A percentile compares a stretch with the other conserved stretches of the same genome.
Evolutionary conservation across 2,888 invertebrate genomes (phyloP).

Genomic region (Athalia rosae): DNA sequence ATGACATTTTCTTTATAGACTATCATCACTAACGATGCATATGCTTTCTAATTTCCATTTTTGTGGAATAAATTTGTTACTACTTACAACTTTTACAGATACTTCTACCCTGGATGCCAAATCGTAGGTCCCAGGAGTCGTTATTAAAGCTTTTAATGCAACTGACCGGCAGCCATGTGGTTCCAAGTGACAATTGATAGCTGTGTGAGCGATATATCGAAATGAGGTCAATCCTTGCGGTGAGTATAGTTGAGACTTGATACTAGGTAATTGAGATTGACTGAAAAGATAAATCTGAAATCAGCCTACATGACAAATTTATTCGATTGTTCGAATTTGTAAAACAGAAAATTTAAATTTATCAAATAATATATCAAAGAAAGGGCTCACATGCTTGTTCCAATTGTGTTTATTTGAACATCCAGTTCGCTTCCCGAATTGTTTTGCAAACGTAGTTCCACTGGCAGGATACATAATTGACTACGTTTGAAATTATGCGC

Average conservation of each 20-base stretch:
- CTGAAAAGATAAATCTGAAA: constrained; percentile 57
- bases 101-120: constrained; percentile 79
- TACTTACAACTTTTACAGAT: constrained; percentile 65
- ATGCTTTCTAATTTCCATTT: constrained; percentile 70
- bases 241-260: constrained; percentile 70
- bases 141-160: constrained; percentile 78
- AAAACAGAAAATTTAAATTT: neutral
- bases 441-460: constrained; percentile 81
- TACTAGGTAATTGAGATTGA: constrained; percentile 66
- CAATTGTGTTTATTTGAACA: constrained; percentile 79
- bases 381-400: constrained; percentile 76
- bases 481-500: constrained; percentile 79
- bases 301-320: neutral
- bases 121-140: constrained; percentile 81
- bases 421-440: constrained; percentile 78
- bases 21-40: constrained; percentile 64
- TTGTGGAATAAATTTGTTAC: constrained; percentile 64
- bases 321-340: neutral
- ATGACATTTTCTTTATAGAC: constrained; percentile 44
- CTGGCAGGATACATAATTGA: constrained; percentile 81
- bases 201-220: constrained; percentile 72
- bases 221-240: constrained; percentile 71
- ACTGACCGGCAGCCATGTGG: constrained; percentile 76
- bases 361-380: constrained; percentile 31
- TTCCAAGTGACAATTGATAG: constrained; percentile 73